Base-by-base conservation (phyloP, 2,888 invertebrate species). In the Tipula confusa region DNA sequence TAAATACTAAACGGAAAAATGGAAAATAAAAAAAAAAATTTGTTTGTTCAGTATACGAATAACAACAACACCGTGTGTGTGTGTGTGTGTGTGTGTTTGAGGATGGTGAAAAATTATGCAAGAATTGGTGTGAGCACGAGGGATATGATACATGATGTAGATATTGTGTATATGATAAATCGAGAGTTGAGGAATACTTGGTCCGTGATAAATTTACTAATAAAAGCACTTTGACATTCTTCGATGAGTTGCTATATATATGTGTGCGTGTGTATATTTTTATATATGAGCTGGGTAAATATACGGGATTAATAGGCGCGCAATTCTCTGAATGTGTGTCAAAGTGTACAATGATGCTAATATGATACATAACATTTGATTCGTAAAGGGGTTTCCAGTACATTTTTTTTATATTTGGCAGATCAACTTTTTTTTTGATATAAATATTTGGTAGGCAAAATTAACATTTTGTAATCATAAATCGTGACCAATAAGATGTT, bases 1-100 rank as follows among this genome's bases (percentile, higher is more conserved):
- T 64, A 64, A 64, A 64, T 64, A 64, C 64, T 64, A 64, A 64
- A 64, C n/a, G n/a, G n/a, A n/a, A n/a, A n/a, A n/a, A n/a, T n/a
- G 64, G 64, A 64, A 64, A 64, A 64, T 43, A 43, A n/a, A n/a
- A n/a, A n/a, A n/a, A n/a, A n/a, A n/a, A n/a, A 24, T 11, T 24
- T 64, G 13, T 24, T 24, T 64, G 64, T 64, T 64, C 4, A 24
- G 64, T 24, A 64, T 24, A n/a, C n/a, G n/a, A n/a, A n/a, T n/a
- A n/a, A n/a, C n/a, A 64, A 64, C 64, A 64, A 24, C 64, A 24
- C 7, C 24, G 18, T 18, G n/a, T 43, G 18, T n/a, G 4, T n/a
- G 43, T 2, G 18, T 11, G 24, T n/a, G 18, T 18, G n/a, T 43
- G 18, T n/a, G 4, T n/a, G 43, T 2, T 11, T 11, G 24, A n/a